These are phyloP conservation scores for Acanthacorydalis orientalis DNA, from an alignment of 2,888 invertebrate species.

Conservation along the genomic window DNA sequence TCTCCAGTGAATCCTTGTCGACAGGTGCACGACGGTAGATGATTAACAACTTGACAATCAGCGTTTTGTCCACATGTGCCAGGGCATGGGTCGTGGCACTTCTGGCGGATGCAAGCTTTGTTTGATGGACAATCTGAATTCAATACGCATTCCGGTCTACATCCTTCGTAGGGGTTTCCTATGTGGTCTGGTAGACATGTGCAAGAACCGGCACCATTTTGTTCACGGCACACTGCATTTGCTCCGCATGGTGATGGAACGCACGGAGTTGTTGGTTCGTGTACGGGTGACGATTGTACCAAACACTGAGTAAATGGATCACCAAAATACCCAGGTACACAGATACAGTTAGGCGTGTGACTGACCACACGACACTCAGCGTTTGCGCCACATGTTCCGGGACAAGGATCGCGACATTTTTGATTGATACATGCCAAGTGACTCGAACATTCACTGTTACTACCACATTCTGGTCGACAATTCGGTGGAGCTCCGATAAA, in stretches of 20 bases:
- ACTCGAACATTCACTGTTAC: conserved; percentile 45
- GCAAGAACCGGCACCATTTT: conserved; percentile 34
- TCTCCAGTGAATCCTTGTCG: conserved; percentile 33
- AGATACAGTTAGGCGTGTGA: conserved; percentile 47
- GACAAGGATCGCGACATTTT: conserved; percentile 51
- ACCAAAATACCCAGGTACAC: conserved; percentile 38
- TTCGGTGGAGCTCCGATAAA: conserved; percentile 57
- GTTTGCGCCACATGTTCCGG: conserved; percentile 40
- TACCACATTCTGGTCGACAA: conserved; percentile 59
- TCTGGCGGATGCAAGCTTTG: conserved; percentile 34
- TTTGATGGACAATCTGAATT: conserved; percentile 38
- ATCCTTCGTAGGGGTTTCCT: conserved; percentile 41
- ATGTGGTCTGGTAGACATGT: conserved; percentile 30
- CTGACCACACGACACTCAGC: conserved; percentile 45
- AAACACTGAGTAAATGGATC: conserved; percentile 46
- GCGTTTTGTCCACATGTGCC: conserved; percentile 50
- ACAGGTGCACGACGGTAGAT: conserved; percentile 29
- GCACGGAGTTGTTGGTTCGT: conserved; percentile 22
- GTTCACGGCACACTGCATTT: conserved; percentile 31
- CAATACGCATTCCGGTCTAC: conserved; percentile 36
- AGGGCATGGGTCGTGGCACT: conserved; percentile 39
- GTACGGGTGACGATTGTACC: conserved; percentile 17
- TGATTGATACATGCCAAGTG: conserved; percentile 44
- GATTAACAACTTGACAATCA: conserved; percentile 33
- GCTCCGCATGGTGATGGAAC: conserved; percentile 31